phyloP scores from a whole-genome alignment of 2,113 vertebrate genomes.

The Spilogale gracilis region DNA sequence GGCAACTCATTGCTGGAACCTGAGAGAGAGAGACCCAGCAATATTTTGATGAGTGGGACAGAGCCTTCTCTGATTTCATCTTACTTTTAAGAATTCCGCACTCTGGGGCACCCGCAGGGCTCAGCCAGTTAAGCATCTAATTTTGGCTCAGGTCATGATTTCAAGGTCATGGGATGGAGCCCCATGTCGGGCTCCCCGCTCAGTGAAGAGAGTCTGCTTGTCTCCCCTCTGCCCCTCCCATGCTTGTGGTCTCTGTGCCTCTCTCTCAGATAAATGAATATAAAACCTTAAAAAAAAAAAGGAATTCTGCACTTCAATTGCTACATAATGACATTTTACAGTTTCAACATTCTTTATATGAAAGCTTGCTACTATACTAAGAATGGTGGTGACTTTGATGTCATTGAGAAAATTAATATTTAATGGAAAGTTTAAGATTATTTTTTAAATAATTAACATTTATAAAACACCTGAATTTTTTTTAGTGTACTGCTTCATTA shows the following conservation, averaged over 20 bases:
- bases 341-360: slow-evolving; percentile 38
- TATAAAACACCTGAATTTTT: slow-evolving; percentile 58
- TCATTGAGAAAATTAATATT: slow-evolving; percentile 62
- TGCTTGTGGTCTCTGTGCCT: background rate
- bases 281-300: background rate
- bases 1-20: background rate
- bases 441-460: slow-evolving; percentile 58
- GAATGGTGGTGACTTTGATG: slow-evolving; percentile 40
- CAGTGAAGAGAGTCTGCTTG: background rate
- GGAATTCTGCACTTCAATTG: slow-evolving; percentile 16
- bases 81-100: background rate
- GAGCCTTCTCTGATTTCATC: background rate
- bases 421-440: slow-evolving; percentile 59
- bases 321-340: slow-evolving; percentile 29
- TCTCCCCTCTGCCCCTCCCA: background rate
- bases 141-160: background rate
- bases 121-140: background rate
- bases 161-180: background rate
- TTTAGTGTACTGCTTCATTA: slow-evolving; percentile 38
- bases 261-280: background rate
- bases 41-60: background rate
- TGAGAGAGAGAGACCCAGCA: background rate
- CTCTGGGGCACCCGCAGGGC: no score
- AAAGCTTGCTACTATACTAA: slow-evolving; percentile 38
- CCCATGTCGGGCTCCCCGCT: background rate